Base-by-base conservation (phyloP, 2,113 vertebrate species). In the Sander vitreus region DNA sequence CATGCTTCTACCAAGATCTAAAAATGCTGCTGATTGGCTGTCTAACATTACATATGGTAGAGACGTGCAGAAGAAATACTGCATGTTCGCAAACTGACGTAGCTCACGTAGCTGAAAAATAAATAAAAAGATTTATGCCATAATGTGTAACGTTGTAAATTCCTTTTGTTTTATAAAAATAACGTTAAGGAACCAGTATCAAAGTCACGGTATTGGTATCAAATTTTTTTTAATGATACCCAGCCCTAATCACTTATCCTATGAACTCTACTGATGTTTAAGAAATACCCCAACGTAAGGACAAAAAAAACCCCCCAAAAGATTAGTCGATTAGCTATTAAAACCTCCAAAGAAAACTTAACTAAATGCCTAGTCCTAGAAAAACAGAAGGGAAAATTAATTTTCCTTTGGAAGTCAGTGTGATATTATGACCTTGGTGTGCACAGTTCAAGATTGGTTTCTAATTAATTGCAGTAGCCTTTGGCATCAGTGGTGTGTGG, bases 331-430 rank as follows among this genome's bases (percentile, higher is more conserved):
- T 77, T 16, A 72, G 15, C 76, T 63, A 77, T 80, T 77, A 69
- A 85, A 87, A 84, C 39, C 77, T 53, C 54, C 65, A 10, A 78
- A 80, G 25, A 63, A 79, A 60, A 64, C 27, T 43, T 43, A 55
- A 60, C 18, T 33, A 76, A 69, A 78, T 66, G 33, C 88, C 83
- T 75, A 87, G 86, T 89, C 86, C 48, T 84, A 90, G 53, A 67
- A 89, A 76, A 78, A 73, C 23, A 82, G 78, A 80, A 60, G 57
- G 65, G 21, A 65, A 77, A 68, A 69, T 68, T 30, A 50, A 51
- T 74, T 75, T 89, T 83, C 73, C 82, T 80, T 80, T 76, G 84
- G 88, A 92, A 78, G 87, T 90, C 90, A 89, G 86, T 78, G 83
- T 75, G 72, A 82, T 73, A 51, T 51, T 50, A 62, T 55, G 82